Conservation (phyloP, 2,113 vertebrate genomes). For the Peucedramus taeniatus region DNA sequence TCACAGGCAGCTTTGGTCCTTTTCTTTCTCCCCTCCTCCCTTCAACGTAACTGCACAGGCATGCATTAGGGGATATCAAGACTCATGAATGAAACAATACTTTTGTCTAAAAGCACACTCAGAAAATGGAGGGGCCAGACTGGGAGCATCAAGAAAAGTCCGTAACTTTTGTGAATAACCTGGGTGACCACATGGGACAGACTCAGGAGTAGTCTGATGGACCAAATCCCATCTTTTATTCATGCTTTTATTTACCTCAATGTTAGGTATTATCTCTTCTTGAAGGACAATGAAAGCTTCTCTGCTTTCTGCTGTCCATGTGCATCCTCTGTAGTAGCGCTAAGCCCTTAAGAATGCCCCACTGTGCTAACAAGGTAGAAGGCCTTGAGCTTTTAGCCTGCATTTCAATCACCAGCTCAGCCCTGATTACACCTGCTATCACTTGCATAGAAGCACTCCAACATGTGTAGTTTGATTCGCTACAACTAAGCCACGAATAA, state of each 20-base stretch:
- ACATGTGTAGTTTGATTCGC: background rate
- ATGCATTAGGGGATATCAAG: background rate
- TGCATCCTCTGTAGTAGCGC: background rate
- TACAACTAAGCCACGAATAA: background rate
- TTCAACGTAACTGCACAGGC: background rate
- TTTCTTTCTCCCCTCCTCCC: background rate
- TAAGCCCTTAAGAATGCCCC: background rate
- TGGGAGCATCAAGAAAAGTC: background rate
- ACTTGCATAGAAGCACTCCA: background rate
- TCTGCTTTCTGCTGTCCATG: background rate
- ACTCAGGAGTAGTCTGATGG: background rate
- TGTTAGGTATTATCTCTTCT: background rate
- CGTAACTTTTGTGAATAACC: background rate
- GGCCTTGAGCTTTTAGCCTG: background rate
- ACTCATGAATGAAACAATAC: background rate
- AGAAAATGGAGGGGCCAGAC: background rate
- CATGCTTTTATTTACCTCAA: background rate
- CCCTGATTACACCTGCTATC: background rate
- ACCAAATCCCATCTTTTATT: background rate
- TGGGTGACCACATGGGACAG: accelerated
- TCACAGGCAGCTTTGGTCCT: background rate
- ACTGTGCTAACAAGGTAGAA: background rate
- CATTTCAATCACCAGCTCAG: background rate
- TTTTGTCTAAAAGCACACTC: background rate
- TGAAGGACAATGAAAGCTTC: background rate